A percentile compares a stretch with the other conserved stretches of the same genome.
Evolutionary conservation across 2,113 vertebrate species (phyloP).

Genomic region (Anseranas semipalmata): DNA sequence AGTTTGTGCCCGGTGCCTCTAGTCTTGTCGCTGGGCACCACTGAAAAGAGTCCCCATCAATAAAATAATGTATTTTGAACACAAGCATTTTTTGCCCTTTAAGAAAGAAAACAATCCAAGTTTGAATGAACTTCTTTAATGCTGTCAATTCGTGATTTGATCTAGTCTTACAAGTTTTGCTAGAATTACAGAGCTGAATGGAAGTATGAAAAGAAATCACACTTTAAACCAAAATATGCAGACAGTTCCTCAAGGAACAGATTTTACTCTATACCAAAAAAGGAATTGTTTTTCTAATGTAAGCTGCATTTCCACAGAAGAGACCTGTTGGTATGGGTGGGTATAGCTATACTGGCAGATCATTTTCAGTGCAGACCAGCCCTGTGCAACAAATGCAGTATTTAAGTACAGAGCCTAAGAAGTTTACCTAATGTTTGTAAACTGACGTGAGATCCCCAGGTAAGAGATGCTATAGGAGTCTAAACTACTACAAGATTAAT

Average conservation of each 20-base stretch:
- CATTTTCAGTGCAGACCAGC: not conserved
- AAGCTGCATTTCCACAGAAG: not conserved
- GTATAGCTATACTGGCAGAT: not conserved
- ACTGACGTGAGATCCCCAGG: not conserved
- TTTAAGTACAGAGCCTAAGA: not conserved
- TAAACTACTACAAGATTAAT: not conserved
- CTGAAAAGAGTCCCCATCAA: too few relatives aligned
- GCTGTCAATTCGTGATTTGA: not conserved
- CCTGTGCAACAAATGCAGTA: not conserved
- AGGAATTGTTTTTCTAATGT: not conserved
- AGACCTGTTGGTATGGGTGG: not conserved
- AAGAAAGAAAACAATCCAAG: not conserved
- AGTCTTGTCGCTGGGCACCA: too few relatives aligned
- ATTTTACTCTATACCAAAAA: not conserved
- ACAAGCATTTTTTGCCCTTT: not conserved
- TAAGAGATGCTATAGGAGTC: not conserved
- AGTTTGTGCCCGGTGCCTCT: too few relatives aligned
- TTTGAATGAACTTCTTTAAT: not conserved
- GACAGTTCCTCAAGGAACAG: not conserved
- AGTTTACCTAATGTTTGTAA: not conserved
- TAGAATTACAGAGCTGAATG: not conserved
- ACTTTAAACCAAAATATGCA: not conserved
- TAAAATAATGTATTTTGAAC: not conserved
- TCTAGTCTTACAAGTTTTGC: not conserved
- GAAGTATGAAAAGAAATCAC: not conserved